Base-by-base conservation (phyloP, 2,888 invertebrate genomes). In the Scelioninae gen. 2 region DNA sequence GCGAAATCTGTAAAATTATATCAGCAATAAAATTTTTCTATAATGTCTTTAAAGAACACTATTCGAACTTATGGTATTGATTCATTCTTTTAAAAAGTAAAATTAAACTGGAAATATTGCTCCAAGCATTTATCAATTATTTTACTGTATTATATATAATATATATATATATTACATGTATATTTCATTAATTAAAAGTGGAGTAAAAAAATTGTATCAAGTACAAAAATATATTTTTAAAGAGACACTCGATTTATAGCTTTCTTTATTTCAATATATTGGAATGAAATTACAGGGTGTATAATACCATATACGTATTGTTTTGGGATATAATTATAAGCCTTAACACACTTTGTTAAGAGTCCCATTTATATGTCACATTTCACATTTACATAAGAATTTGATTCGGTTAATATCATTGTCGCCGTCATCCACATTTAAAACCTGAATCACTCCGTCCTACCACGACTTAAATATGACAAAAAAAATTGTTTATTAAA, bases 251-350 rank as follows among this genome's bases (percentile, higher is more conserved):
- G 31, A 31, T 31, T 68, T 41, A 50, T 77, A 80, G 74, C 60
- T 76, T 80, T 79, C 75, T 83, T 83, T 83, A 83, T 83, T 82
- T 82, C 78, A 79, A 74, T 81, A 82, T 80, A 77, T 77, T 81
- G 79, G 81, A 82, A 82, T 82, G 80, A 82, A 81, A 80, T 83
- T 82, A 82, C 81, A 83, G 77, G 80, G 81, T 78, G 78, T 81
- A 80, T 79, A 81, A 79, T 79, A 77, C 73, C 80, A 76, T 50
- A 72, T 76, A 68, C 57, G 77, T 78, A 78, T 70, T 77, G 31
- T 69, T 31, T 58, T 64, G 73, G 76, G 71, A 77, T 69, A 52
- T 81, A 77, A 80, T 75, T 61, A 78, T 78, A 79, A 76, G 78
- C 76, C 78, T 81, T 81, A 80, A 81, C 81, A 79, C 73, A 75